phyloP scores from a whole-genome alignment of 2,797 vertebrate genomes.

The Tachyglossus aculeatus region DNA sequence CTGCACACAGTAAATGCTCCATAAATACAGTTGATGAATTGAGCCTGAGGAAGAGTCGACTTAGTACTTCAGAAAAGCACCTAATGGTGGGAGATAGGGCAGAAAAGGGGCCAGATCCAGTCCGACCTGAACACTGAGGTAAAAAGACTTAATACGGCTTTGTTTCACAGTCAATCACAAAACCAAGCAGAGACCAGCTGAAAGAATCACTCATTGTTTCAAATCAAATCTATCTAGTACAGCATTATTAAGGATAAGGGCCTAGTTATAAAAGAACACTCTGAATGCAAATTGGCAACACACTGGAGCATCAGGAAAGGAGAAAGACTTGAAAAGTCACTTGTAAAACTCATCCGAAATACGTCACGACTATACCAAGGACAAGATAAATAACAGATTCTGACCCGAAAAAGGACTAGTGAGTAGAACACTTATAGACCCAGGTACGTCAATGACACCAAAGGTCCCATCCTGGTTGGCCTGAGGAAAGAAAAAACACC shows the following conservation, averaged over 20 bases:
- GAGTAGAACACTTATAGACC: background rate
- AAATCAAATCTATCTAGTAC: slow-evolving; percentile 24
- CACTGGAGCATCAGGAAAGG: slow-evolving; percentile 26
- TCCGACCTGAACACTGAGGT: too few relatives aligned
- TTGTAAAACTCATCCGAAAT: slow-evolving; percentile 37
- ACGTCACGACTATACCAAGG: slow-evolving; percentile 33
- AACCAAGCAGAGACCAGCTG: slow-evolving; percentile 18
- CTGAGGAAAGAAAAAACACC: slow-evolving; percentile 1
- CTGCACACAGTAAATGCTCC: too few relatives aligned
- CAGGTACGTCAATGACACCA: slow-evolving; percentile 10
- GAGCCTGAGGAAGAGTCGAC: too few relatives aligned
- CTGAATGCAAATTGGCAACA: slow-evolving; percentile 56
- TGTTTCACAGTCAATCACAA: background rate
- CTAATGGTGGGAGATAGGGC: too few relatives aligned
- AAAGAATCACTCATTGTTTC: background rate
- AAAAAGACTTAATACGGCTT: too few relatives aligned
- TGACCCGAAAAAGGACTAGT: background rate
- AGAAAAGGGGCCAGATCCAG: too few relatives aligned
- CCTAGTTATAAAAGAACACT: slow-evolving; percentile 14
- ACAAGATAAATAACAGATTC: slow-evolving; percentile 36
- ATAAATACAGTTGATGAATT: too few relatives aligned
- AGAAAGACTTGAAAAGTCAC: slow-evolving; percentile 28
- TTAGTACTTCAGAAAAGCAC: too few relatives aligned
- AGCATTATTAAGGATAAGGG: slow-evolving; percentile 31
- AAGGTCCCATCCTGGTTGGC: background rate